Percentiles rank a stretch among this genome's conserved stretches.
Conservation (phyloP, 2,888 invertebrate species). For the Strigamia crassipes region DNA sequence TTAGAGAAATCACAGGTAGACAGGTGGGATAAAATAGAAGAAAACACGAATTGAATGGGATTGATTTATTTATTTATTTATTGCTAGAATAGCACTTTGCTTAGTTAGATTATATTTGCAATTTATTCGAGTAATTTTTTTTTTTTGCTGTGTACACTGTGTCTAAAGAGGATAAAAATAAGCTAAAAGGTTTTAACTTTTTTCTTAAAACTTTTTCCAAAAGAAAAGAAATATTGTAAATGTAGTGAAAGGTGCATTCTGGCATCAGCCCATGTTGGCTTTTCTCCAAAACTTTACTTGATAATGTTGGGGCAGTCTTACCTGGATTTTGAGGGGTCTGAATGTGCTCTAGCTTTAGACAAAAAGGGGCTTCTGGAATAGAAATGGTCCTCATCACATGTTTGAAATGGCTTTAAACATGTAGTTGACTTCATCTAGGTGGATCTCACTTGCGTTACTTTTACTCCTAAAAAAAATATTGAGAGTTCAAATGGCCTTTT, state of each 20-base stretch:
- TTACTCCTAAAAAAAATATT: background rate
- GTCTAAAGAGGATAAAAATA: too few species aligned
- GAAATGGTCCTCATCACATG: slow-evolving; percentile 11
- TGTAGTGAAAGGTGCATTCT: background rate
- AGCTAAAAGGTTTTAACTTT: background rate
- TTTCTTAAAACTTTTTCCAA: background rate
- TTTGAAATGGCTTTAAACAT: background rate
- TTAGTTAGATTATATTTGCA: background rate
- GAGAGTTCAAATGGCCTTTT: background rate
- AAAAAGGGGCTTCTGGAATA: slow-evolving; percentile 13
- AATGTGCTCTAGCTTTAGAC: slow-evolving; percentile 6
- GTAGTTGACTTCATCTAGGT: slow-evolving; percentile 18
- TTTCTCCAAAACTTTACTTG: slow-evolving; percentile 1
- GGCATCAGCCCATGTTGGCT: slow-evolving; percentile 29
- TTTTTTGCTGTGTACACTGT: too few species aligned
- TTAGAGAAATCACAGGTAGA: background rate
- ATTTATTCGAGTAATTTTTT: background rate
- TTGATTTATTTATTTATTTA: background rate
- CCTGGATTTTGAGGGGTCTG: slow-evolving; percentile 38
- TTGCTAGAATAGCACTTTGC: background rate
- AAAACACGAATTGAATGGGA: background rate
- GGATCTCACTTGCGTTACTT: slow-evolving; percentile 2
- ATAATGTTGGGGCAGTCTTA: slow-evolving; percentile 35
- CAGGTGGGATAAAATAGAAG: background rate
- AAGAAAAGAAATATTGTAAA: background rate